phyloP scores from a whole-genome alignment of 2,888 invertebrate genomes.

The Leptinotarsa juncta region DNA sequence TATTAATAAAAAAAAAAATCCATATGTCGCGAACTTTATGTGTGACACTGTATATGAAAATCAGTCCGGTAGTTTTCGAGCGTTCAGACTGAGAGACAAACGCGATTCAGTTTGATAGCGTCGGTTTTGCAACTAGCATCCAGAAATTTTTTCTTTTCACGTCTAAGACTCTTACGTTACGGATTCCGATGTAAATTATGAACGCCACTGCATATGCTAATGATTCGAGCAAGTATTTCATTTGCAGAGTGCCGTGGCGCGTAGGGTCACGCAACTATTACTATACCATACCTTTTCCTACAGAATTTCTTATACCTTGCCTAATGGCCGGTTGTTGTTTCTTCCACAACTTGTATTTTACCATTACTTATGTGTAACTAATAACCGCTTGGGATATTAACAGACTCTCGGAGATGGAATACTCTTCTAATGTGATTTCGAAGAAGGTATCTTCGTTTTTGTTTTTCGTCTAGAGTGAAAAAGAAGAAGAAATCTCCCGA shows the following conservation, averaged over 20 bases:
- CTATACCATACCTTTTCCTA: constrained; percentile 15
- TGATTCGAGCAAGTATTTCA: constrained; percentile 61
- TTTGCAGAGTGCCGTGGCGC: constrained; percentile 55
- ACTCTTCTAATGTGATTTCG: constrained; percentile 9
- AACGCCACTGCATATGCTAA: constrained; percentile 54
- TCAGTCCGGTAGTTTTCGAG: no score
- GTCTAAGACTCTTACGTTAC: no score
- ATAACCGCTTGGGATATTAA: constrained; percentile 19
- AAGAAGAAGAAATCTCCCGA: constrained; percentile 6
- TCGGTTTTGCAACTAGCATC: no score
- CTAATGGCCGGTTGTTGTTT: constrained; percentile 20
- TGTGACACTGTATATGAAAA: no score
- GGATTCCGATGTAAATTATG: neutral
- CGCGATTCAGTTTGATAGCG: no score
- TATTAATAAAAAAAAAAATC: no score
- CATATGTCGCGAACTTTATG: no score
- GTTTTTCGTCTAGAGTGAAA: neutral
- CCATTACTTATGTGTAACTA: constrained; percentile 19
- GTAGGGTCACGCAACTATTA: constrained; percentile 47
- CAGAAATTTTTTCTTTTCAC: no score
- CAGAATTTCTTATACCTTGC: constrained; percentile 13
- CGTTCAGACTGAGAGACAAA: no score
- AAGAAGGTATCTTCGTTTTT: constrained; percentile 15
- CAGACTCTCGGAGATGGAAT: constrained; percentile 9
- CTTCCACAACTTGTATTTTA: constrained; percentile 20